Conservation (phyloP, 2,888 invertebrate species). For the Hirtodrosophila histrioides region DNA sequence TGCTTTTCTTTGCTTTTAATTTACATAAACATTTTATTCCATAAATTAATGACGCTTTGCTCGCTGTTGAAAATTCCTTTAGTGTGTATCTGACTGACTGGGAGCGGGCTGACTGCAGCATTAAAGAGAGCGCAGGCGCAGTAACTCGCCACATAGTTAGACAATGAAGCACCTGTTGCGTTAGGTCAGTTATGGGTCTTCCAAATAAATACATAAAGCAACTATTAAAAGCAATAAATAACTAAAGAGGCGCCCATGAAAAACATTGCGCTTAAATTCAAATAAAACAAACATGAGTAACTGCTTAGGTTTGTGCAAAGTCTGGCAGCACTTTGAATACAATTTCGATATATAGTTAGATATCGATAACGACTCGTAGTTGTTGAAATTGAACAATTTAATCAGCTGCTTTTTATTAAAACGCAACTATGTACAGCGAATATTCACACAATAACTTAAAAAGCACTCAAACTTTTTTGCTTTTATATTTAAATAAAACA, state of each 20-base stretch:
- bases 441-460: too few species aligned
- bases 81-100: conserved; percentile 63
- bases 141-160: not conserved
- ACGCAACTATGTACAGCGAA: not conserved
- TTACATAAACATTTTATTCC: conserved; percentile 49
- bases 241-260: not conserved
- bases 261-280: not conserved
- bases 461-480: not conserved
- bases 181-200: conserved; percentile 48
- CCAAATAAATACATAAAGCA: not conserved
- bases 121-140: conserved; percentile 62
- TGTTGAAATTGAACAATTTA: conserved; percentile 30
- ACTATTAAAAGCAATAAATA: not conserved
- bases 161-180: conserved; percentile 50
- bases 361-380: conserved; percentile 21
- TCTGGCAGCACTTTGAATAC: conserved; percentile 27
- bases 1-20: not conserved
- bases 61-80: conserved; percentile 47
- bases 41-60: conserved; percentile 20
- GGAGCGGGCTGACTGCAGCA: conserved; percentile 19
- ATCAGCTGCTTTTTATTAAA: conserved; percentile 43
- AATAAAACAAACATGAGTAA: not conserved
- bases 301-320: not conserved
- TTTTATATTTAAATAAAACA: not conserved
- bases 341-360: conserved; percentile 28